These are phyloP conservation scores for Ochropacha duplaris DNA, from an alignment of 2,888 invertebrate genomes.

Conservation along the genomic window DNA sequence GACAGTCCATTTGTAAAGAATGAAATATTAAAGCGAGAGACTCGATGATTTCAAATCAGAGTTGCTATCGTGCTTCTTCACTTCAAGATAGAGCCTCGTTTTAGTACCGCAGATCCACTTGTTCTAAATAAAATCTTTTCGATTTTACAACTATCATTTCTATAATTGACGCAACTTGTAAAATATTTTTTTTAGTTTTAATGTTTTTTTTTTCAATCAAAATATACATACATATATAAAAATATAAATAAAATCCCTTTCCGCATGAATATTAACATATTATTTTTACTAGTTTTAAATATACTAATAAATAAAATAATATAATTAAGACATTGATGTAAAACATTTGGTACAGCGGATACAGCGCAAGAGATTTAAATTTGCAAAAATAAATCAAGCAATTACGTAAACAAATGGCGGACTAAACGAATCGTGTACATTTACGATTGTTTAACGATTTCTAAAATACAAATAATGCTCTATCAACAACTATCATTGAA, in stretches of 20 bases:
- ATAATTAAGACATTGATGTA: background rate
- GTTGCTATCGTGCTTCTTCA: conserved; percentile 47
- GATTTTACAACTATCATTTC: no score
- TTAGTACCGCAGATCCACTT: background rate
- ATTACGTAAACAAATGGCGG: conserved; percentile 38
- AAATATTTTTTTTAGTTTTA: no score
- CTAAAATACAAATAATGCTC: conserved; percentile 48
- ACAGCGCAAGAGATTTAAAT: background rate
- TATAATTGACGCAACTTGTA: no score
- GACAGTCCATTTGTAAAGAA: conserved; percentile 66
- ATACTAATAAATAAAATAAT: background rate
- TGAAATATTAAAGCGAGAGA: conserved; percentile 65
- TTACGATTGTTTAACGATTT: conserved; percentile 44
- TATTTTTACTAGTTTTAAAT: background rate
- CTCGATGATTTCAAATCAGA: conserved; percentile 65
- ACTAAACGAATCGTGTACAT: conserved; percentile 33
- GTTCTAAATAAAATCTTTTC: no score
- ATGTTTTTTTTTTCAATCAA: no score
- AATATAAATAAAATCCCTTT: no score
- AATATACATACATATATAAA: no score
- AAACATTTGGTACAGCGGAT: background rate
- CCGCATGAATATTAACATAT: background rate
- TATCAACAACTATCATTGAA: conserved; percentile 52
- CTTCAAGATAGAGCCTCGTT: conserved; percentile 46
- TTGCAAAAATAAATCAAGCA: conserved; percentile 35